Evolutionary conservation across 37 sponge, comb jelly and placozoan species (phyloP).

Genomic region (Crambe crambe): DNA sequence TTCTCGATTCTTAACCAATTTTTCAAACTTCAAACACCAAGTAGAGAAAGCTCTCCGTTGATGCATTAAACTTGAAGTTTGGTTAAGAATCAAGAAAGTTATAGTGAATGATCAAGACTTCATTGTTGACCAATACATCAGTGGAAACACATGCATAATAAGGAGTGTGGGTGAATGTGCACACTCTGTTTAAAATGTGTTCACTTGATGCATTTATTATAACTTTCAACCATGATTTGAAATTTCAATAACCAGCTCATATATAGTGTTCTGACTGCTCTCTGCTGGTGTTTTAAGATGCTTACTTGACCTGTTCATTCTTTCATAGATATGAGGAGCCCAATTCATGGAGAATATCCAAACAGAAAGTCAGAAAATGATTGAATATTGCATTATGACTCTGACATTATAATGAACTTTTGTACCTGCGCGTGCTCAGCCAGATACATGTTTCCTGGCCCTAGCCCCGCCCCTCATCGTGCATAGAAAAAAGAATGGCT

Average conservation of each 20-base stretch:
- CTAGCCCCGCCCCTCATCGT: no score
- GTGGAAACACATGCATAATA: no score
- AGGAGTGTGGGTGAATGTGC: background rate
- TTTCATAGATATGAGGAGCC: constrained; percentile 88
- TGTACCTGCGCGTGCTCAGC: no score
- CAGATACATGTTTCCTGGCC: no score
- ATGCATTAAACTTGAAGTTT: no score
- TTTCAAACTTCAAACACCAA: no score
- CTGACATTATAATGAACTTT: no score
- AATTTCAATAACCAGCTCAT: background rate
- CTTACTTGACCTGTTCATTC: background rate
- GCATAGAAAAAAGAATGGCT: no score
- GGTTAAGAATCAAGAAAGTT: no score
- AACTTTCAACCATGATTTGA: background rate
- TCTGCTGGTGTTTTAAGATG: background rate
- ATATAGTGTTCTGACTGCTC: background rate
- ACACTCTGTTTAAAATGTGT: background rate
- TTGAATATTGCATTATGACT: background rate
- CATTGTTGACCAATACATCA: no score
- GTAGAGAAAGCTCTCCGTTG: background rate
- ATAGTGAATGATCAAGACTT: no score
- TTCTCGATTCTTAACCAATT: no score
- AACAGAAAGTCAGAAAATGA: constrained; percentile 81
- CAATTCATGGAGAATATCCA: constrained; percentile 97
- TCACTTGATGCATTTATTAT: background rate